Base-by-base conservation (phyloP, 2,888 invertebrate species). In the Pyrrhosoma nymphula region DNA sequence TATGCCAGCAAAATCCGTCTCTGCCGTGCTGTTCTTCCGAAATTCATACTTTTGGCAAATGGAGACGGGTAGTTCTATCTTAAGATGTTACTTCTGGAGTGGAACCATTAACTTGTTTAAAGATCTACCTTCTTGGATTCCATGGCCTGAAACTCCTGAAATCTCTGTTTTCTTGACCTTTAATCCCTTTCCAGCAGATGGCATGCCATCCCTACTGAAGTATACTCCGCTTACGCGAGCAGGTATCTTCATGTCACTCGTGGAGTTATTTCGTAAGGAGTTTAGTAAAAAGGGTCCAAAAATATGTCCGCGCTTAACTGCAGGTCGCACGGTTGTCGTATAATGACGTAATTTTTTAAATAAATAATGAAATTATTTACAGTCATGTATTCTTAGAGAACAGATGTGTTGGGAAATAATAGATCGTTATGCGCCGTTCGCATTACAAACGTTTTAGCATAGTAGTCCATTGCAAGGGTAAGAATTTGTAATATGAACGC, bases 1-100 rank as follows among this genome's bases (percentile, higher is more conserved):
- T 12, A 20, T 26, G n/a, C 16, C 10, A 91, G 63, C 30, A 63
- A 69, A 39, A 60, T 23, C 2, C 69, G 35, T 56, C 91, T 60
- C 60, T 20, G 91, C 63, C 35, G 69, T 23, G 26, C 16, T 63
- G 12, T 75, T 16, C 30, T 18, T n/a, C 47, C 47, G 47, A 4
- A 8, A 47, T 2, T 47, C 47, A 47, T 2, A 2, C 47, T 4
- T 2, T 69, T 69, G 63, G 35, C 69, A 75, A 47, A 93, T 26
- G 18, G 63, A 23, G 75, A 26, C 56, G 75, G 47, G 75, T 12
- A 47, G 39, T 75, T 47, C 69, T 93, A 75, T 93, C 93, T 93
- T 93, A 69, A 60, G 93, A 8, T 4, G 47, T 47, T 47, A 93
- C 14, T 47, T 55, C 75, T 93, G 93, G 93, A 93, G 23, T 47